A percentile compares a stretch with the other conserved stretches of the same genome.
These are phyloP conservation scores for Myotis davidii DNA, from an alignment of 2,113 vertebrate species.

Conservation along the genomic window DNA sequence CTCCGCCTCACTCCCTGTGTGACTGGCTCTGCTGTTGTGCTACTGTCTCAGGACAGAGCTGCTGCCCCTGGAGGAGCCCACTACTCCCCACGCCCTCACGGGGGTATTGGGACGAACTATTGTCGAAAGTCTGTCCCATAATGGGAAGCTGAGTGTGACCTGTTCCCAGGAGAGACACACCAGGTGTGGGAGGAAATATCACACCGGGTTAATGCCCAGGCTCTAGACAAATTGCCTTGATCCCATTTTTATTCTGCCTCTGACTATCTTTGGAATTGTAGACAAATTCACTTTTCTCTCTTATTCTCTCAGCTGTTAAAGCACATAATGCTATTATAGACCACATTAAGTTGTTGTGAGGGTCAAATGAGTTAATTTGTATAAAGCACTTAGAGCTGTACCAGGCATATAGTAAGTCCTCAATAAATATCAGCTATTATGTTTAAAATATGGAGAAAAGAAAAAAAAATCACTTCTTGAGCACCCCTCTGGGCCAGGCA, in stretches of 20 bases:
- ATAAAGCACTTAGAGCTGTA: neutral
- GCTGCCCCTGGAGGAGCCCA: neutral
- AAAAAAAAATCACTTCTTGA: neutral
- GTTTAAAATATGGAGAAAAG: neutral
- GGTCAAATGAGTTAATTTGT: neutral
- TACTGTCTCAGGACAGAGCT: neutral
- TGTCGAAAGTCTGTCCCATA: neutral
- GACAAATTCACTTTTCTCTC: neutral
- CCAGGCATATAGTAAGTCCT: neutral
- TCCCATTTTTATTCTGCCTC: neutral
- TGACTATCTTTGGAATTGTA: neutral
- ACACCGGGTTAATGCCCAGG: no score
- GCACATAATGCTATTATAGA: neutral
- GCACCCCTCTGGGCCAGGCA: neutral
- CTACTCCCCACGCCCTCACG: accelerated
- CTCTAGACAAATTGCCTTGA: neutral
- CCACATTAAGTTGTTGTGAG: neutral
- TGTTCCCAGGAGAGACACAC: neutral
- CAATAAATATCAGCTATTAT: neutral
- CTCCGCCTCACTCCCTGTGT: neutral
- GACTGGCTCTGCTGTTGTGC: neutral
- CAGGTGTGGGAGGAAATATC: neutral
- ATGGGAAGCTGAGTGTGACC: neutral
- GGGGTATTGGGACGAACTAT: neutral
- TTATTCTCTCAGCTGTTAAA: neutral